Conservation (phyloP, 1,140 invertebrate genomes). For the Lordiphosa clarofinis region DNA sequence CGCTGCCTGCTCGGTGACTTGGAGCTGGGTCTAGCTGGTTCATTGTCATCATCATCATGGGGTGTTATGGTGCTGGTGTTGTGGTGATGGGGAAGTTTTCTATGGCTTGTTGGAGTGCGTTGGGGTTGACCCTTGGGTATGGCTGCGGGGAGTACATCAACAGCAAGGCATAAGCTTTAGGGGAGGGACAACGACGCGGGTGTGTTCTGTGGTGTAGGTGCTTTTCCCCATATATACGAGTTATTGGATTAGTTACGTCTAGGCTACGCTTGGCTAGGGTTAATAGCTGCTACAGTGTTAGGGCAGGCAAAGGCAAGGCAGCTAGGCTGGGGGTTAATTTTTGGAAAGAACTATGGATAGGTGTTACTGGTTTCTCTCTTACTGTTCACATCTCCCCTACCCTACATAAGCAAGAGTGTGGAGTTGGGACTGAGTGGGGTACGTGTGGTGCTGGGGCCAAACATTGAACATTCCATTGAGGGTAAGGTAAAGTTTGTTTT, state of each 20-base stretch:
- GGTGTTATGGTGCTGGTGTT: not conserved
- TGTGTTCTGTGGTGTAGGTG: slow-evolving; percentile 13
- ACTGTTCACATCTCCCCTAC: not conserved
- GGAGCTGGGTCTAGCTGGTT: slow-evolving; percentile 37
- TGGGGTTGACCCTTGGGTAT: slow-evolving; percentile 28
- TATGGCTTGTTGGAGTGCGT: slow-evolving; percentile 19
- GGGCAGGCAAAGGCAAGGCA: slow-evolving; percentile 22
- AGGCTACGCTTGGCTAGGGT: slow-evolving; percentile 9
- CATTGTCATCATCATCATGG: slow-evolving; percentile 20
- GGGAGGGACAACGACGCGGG: slow-evolving; percentile 9
- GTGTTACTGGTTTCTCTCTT: not conserved
- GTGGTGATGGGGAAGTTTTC: too few species aligned
- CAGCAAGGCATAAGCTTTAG: slow-evolving; percentile 28
- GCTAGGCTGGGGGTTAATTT: slow-evolving; percentile 7
- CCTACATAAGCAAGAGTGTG: not conserved
- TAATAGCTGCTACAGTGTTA: slow-evolving; percentile 32
- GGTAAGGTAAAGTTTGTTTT: slow-evolving; percentile 6
- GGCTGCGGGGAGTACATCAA: slow-evolving; percentile 40
- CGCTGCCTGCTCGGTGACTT: slow-evolving; percentile 52
- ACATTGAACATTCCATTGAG: slow-evolving; percentile 8
- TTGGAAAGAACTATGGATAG: not conserved
- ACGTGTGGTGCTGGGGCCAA: slow-evolving; percentile 14
- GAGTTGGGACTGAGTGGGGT: not conserved
- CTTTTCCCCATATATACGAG: slow-evolving; percentile 3
- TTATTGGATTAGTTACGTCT: slow-evolving; percentile 29